Evolutionary conservation across 2,888 invertebrate genomes (phyloP), one percentile per base, ranked within the genome.

Genomic region (Deladenus siricidicola): DNA sequence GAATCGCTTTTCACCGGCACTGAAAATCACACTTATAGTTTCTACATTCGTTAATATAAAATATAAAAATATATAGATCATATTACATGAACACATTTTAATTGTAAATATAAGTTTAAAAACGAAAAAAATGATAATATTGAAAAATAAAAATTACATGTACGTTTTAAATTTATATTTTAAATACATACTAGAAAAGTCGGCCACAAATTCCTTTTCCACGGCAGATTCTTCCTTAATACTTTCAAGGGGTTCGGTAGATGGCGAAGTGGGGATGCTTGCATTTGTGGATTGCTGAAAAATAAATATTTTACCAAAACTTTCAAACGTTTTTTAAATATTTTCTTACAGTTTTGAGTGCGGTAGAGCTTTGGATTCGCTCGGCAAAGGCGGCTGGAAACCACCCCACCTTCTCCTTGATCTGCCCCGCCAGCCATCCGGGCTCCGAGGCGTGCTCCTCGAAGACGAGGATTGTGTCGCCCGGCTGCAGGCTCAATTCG

Each of bases 401-500:
- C 68, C 81, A 79, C 10, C 80, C 68, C 10, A 88, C 87, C 66
- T 88, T 87, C 2, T 91, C 93, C 76, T 89, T 85, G 30, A 90
- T 86, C 74, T 89, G 88, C 0, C 96, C 96, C 69, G 90, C 89
- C 14, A 60, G 44, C 60, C 60, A 60, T 8, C 60, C 60, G 0
- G 92, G 92, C 79, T 96, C 96, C 0, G 90, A 88, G 70, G 87
- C 88, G 75, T 89, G 89, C 58, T 88, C 64, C 85, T 86, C 73
- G 63, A 78, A 78, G 10, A 88, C 88, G 81, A 85, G 83, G 62
- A 98, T 89, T 79, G 90, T 85, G 80, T 96, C 96, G 0, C 94
- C 96, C 0, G 92, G 90, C 80, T 88, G 87, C 74, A 96, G 86
- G 23, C 89, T 88, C 34, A 96, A 85, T 80, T 98, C 96, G 80